phyloP scores from a whole-genome alignment of 1,140 invertebrate species.

The Odontomachus brunneus region DNA sequence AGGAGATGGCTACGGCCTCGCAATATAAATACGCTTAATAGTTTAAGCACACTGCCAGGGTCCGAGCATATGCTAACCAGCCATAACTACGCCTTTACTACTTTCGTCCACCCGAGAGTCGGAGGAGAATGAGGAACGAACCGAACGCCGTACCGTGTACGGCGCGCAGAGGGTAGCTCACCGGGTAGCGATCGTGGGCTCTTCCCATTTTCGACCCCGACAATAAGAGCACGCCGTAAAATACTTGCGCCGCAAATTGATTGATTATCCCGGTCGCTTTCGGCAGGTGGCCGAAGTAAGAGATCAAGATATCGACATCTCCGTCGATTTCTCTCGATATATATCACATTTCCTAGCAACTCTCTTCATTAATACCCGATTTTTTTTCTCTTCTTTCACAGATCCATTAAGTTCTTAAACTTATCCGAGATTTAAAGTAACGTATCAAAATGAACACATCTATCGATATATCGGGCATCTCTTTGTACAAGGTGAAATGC shows the following conservation, averaged over 20 bases:
- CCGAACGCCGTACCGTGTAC: not conserved
- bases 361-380: not conserved
- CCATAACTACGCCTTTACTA: conserved; percentile 84
- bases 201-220: conserved; percentile 40
- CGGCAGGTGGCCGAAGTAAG: conserved; percentile 9
- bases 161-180: not conserved
- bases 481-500: not conserved
- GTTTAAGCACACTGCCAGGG: conserved; percentile 84
- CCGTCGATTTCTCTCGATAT: not conserved
- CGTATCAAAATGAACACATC: not conserved
- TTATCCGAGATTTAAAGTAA: not conserved
- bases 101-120: conserved; percentile 75
- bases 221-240: conserved; percentile 42
- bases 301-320: conserved; percentile 32
- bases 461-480: not conserved
- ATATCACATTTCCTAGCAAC: not conserved
- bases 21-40: conserved; percentile 86
- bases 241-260: conserved; percentile 51
- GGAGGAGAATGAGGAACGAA: conserved; percentile 12
- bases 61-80: conserved; percentile 84
- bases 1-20: conserved; percentile 80
- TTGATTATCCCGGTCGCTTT: conserved; percentile 39
- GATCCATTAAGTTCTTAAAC: not conserved
- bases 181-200: not conserved
- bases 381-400: not conserved